phyloP scores from a whole-genome alignment of 2,113 vertebrate species.

The Pluvialis apricaria region DNA sequence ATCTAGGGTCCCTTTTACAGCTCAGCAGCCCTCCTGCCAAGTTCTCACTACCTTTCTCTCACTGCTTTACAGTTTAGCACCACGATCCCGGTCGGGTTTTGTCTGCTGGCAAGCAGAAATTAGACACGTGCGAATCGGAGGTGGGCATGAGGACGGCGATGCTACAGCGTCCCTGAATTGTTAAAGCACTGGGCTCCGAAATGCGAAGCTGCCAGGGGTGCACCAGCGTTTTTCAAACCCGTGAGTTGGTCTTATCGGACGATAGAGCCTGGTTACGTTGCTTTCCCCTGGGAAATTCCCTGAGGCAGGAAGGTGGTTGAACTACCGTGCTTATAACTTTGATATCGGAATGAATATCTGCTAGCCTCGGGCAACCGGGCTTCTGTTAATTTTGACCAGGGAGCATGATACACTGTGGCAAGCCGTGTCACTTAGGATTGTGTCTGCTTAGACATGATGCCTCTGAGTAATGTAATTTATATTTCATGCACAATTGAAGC shows the following conservation, averaged over 20 bases:
- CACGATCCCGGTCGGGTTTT: not conserved
- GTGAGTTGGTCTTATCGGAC: not conserved
- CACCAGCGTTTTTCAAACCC: not conserved
- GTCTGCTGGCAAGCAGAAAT: not conserved
- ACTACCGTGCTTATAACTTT: conserved; percentile 1
- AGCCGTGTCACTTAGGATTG: conserved; percentile 78
- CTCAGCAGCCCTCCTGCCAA: not conserved
- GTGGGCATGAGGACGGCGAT: rapidly evolving
- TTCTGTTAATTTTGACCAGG: conserved; percentile 72
- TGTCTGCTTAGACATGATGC: conserved; percentile 77
- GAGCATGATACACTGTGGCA: conserved; percentile 70
- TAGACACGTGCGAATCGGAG: not conserved
- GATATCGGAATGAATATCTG: conserved; percentile 47
- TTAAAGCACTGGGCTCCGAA: not conserved
- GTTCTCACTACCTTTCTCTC: not conserved
- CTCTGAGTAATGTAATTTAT: conserved; percentile 85
- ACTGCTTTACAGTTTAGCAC: not conserved
- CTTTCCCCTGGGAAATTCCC: conserved; percentile 19
- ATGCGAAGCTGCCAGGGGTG: not conserved
- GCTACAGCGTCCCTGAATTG: not conserved
- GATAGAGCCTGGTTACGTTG: not conserved
- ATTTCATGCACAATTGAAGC: conserved; percentile 87
- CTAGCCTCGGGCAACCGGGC: conserved; percentile 58
- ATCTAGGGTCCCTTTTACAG: not conserved
- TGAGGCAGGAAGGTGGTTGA: not conserved